Base-by-base conservation (phyloP, 2,797 vertebrate genomes). In the Pteronotus mesoamericanus region DNA sequence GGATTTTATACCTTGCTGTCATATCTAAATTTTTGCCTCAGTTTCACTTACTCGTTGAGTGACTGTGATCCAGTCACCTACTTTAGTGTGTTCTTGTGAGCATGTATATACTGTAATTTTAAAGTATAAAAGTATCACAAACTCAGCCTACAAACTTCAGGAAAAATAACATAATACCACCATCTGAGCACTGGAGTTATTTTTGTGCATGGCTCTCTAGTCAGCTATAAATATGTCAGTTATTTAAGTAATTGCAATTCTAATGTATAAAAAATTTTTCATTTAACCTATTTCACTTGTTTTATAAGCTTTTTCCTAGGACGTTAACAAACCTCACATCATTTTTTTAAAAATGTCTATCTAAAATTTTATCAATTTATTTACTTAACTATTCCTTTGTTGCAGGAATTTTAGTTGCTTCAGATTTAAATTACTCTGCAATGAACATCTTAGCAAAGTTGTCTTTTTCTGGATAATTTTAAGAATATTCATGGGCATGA, bases 211-310 rank as follows among this genome's bases (percentile, higher is more conserved):
- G 18, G 22, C 39, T 26, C 14, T 14, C 12, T 16, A 75, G 51
- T 57, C 9, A 94, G 39, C 80, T 77, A 44, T 64, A 61, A 83
- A 53, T 29, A 78, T 39, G n/a, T 22, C 78, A 32, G 32, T 84
- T 77, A 66, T 74, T 53, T 75, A 42, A 44, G 51, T 34, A 61
- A 2, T 53, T 90, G 19, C 42, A 84, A 90, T 84, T 91, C 39
- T 84, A 53, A 59, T 37, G 2, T n/a, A 66, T 32, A 4, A 24
- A 37, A 42, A 46, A 29, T 5, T 18, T 85, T 79, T 44, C 59
- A 94, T 77, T 94, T 64, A 69, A 78, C 9, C 64, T 46, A 78
- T 48, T 96, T 79, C 42, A 75, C 75, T 95, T 89, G 21, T 26
- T 46, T 82, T 48, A 39, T 57, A 74, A 83, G 57, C 61, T 66